Conservation (phyloP, 2,113 vertebrate genomes). For the Budorcas taxicolor region DNA sequence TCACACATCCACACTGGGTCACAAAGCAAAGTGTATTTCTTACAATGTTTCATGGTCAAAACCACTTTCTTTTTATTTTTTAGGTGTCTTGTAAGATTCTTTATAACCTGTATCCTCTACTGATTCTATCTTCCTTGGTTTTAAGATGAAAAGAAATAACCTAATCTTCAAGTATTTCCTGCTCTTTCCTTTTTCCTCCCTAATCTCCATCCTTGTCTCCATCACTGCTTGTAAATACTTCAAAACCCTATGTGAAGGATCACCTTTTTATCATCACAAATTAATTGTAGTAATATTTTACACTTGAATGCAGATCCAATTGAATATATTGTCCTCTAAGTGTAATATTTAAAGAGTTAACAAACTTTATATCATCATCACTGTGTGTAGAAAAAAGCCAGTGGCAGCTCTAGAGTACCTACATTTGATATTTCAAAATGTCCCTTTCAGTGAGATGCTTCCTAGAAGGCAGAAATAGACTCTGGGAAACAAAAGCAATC, state of each 20-base stretch:
- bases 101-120: not conserved
- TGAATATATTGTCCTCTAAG: not conserved
- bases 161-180: not conserved
- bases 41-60: not conserved
- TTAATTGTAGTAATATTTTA: not conserved
- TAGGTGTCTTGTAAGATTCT: not conserved
- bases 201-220: not conserved
- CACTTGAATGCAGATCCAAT: not conserved
- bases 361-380: not conserved
- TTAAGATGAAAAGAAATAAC: not conserved
- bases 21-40: not conserved
- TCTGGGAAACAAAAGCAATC: slow-evolving; percentile 3
- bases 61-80: not conserved
- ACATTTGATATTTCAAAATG: not conserved
- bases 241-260: not conserved
- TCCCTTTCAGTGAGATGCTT: not conserved
- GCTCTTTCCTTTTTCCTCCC: not conserved
- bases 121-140: not conserved
- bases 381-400: not conserved
- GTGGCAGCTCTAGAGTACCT: rapidly evolving
- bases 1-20: not conserved
- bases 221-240: not conserved
- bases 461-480: not conserved
- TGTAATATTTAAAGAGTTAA: not conserved
- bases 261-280: not conserved